Percentiles rank a stretch among this genome's conserved stretches.
Conservation (phyloP, 2,797 vertebrate species). For the Otolemur crassicaudatus region DNA sequence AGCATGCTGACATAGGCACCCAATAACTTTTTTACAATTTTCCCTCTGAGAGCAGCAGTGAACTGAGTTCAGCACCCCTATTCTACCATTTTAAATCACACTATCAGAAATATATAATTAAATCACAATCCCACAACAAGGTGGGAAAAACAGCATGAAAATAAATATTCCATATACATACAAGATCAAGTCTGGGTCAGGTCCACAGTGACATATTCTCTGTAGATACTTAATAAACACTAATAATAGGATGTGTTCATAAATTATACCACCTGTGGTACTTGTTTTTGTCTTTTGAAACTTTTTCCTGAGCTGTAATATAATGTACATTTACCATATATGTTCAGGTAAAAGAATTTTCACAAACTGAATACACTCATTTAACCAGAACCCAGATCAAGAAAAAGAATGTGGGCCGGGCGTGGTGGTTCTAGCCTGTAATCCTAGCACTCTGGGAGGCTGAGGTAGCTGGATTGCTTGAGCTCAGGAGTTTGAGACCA, state of each 20-base stretch:
- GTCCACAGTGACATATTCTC: background rate
- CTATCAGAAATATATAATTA: background rate
- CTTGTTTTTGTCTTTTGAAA: background rate
- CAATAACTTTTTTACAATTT: conserved; percentile 1
- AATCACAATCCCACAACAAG: conserved; percentile 18
- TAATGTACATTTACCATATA: background rate
- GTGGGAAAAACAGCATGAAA: background rate
- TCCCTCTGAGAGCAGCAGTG: background rate
- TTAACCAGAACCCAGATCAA: background rate
- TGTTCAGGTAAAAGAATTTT: conserved; percentile 23
- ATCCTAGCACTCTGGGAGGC: too few species aligned
- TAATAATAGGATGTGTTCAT: background rate
- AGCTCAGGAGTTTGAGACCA: too few species aligned
- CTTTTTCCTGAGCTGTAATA: background rate
- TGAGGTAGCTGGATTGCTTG: too few species aligned
- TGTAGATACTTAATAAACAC: background rate
- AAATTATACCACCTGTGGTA: background rate
- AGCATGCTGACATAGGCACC: background rate
- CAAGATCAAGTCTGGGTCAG: background rate
- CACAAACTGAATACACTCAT: conserved; percentile 16
- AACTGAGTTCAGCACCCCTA: conserved; percentile 26
- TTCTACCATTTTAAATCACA: conserved; percentile 54
- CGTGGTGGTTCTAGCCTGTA: too few species aligned
- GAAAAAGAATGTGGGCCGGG: background rate
- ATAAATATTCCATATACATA: background rate